Evolutionary conservation across 2,113 vertebrate species (phyloP), one percentile per base, ranked within the genome.

Genomic region (Willisornis vidua): DNA sequence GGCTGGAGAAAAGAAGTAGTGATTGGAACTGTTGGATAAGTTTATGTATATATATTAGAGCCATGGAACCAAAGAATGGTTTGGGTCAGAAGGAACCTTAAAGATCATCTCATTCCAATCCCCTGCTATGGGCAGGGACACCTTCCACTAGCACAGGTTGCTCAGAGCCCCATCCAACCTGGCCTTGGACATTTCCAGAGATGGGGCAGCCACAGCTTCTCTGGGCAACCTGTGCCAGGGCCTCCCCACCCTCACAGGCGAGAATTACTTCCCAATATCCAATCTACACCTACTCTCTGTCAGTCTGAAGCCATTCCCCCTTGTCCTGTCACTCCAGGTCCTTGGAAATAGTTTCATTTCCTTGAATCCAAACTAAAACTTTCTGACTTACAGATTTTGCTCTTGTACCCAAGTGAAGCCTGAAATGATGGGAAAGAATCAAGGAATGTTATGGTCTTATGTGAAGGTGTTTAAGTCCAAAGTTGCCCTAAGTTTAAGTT

Each of bases 21-120:
- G 37, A 12, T 8, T 85, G 16, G 7, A 85, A 82, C 25, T 54
- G 7, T 6, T 88, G 37, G 54, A 26, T 39, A 68, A 31, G 7
- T 39, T 43, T 57, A 17, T 25, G 18, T 4, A 28, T 63, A 7
- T 41, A 18, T 19, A 7, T 45, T 12, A 25, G 41, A 31, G 22
- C 45, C 25, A 14, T 8, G 35, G 43, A 57, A 65, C 7, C 25
- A 66, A 5, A 12, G 23, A 45, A 9, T 33, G 4, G 8, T 16
- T 58, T 59, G 4, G 6, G 6, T 33, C 52, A 45, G 22, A 81
- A 45, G 18, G 3, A 3, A 37, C 10, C 3, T 22, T 45, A 33
- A 74, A 74, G 2, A 19, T 19, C 6, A 24, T 10, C 3, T 2
- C 0, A 1, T 73, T 10, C 26, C 31, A 39, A 0, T 0, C 18